phyloP scores from a whole-genome alignment of 2,888 invertebrate genomes.

The Halocaridina rubra region DNA sequence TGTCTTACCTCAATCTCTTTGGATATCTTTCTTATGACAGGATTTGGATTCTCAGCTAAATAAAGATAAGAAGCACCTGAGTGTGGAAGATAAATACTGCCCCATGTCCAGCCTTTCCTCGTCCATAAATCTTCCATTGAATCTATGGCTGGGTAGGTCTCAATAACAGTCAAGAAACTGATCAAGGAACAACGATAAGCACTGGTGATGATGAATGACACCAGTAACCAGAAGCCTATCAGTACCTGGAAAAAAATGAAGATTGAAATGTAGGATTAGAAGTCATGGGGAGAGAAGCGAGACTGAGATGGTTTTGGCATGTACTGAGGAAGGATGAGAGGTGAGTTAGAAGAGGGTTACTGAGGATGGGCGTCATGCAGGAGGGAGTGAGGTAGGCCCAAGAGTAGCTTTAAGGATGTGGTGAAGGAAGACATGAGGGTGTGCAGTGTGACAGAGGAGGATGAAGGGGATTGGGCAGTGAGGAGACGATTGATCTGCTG shows the following conservation, averaged over 20 bases:
- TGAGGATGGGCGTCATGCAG: too few species aligned
- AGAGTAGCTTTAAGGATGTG: too few species aligned
- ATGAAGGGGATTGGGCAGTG: too few species aligned
- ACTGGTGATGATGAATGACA: background rate
- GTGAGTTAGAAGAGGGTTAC: too few species aligned
- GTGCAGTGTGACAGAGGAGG: too few species aligned
- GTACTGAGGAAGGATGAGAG: too few species aligned
- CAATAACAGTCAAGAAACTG: background rate
- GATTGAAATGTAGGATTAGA: too few species aligned
- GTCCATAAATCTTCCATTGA: background rate
- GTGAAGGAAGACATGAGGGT: too few species aligned
- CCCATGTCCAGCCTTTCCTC: background rate
- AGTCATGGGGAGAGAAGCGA: too few species aligned
- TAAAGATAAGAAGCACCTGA: background rate
- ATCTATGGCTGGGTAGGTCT: background rate
- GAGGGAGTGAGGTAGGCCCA: too few species aligned
- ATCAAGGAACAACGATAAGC: background rate
- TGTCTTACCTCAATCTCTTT: background rate
- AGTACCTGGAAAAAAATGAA: background rate
- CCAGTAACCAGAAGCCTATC: background rate
- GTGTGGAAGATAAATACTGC: background rate
- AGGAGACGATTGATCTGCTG: too few species aligned
- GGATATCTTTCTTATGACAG: background rate
- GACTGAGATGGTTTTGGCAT: too few species aligned
- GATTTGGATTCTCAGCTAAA: background rate